A percentile compares a stretch with the other conserved stretches of the same genome.
Evolutionary conservation across 2,113 vertebrate genomes (phyloP).

Genomic region (Hyperoodon ampullatus): DNA sequence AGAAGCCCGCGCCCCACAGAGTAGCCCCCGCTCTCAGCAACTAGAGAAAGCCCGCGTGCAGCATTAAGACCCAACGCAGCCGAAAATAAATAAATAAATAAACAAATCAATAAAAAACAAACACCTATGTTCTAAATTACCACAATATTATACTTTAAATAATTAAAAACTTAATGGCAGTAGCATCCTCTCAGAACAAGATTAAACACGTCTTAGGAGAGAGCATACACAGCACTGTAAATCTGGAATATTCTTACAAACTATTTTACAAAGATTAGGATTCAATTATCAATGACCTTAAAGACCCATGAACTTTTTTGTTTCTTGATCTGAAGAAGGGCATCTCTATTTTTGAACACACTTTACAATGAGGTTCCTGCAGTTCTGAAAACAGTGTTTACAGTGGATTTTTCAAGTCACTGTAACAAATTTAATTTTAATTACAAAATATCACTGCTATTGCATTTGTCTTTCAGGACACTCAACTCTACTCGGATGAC

Average conservation of each 20-base stretch:
- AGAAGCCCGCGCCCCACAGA: too few relatives aligned
- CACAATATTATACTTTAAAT: constrained; percentile 34
- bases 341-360: not conserved
- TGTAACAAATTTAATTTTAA: constrained; percentile 60
- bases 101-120: not conserved
- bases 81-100: too few relatives aligned
- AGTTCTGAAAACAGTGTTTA: constrained; percentile 28
- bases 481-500: not conserved
- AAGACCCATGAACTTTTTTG: constrained; percentile 19
- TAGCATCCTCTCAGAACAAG: constrained; percentile 33
- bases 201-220: constrained; percentile 14
- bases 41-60: too few relatives aligned
- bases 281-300: not conserved
- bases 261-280: constrained; percentile 33
- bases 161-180: constrained; percentile 4
- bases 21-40: too few relatives aligned
- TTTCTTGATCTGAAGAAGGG: not conserved
- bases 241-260: not conserved
- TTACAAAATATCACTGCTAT: constrained; percentile 19
- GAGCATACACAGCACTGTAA: not conserved
- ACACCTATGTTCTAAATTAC: not conserved
- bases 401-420: not conserved
- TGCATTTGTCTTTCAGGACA: constrained; percentile 2
- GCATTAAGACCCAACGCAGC: too few relatives aligned
- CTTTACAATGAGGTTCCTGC: not conserved